Base-by-base conservation (phyloP, 92 coral and sea anemone genomes). In the Isaurus tuberculatus region DNA sequence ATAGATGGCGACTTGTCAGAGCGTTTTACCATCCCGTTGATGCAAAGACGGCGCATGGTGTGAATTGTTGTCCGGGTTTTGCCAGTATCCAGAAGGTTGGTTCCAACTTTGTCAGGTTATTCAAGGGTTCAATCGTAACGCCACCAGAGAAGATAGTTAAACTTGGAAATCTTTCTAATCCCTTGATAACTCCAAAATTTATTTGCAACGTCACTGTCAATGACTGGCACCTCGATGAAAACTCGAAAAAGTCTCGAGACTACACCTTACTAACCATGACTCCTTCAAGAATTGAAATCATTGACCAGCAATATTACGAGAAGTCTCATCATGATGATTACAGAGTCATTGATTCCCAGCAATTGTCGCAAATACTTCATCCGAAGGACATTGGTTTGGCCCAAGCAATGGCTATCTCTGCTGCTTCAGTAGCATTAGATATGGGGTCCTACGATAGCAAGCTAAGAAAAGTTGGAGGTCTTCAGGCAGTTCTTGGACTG, bases 331-430 rank as follows among this genome's bases (percentile, higher is more conserved):
- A 22, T 5, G 48, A 32, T 1, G 69, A 55, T 15, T 55, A 10
- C 33, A 27, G 25, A 22, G 33, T 55, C 43, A 55, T 75, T 22
- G 68, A 57, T 33, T 3, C 49, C n/a, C 81, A 75, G 33, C 81
- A 67, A 3, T 61, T 75, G 20, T 15, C 67, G 23, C 26, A 5
- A 6, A 75, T 9, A 2, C 78, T 88, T 27, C 6, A 77, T 17
- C 88, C 91, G 13, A 29, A 58, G 3, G 75, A 84, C 48, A 79
- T 88, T 64, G 61, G 85, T 30, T 40, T 88, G 36, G 86, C 91
- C 1, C 43, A 63, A 19, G 88, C 91, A 66, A 88, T 88, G 91
- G 84, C 91, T 8, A 37, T 80, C 22, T 88, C 91, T 23, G 91
- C 87, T 28, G 88, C 88, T 16, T 88, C 91, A 17, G 32, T 88